Conservation (phyloP, 2,888 invertebrate species). For the Parelbella ahira region DNA sequence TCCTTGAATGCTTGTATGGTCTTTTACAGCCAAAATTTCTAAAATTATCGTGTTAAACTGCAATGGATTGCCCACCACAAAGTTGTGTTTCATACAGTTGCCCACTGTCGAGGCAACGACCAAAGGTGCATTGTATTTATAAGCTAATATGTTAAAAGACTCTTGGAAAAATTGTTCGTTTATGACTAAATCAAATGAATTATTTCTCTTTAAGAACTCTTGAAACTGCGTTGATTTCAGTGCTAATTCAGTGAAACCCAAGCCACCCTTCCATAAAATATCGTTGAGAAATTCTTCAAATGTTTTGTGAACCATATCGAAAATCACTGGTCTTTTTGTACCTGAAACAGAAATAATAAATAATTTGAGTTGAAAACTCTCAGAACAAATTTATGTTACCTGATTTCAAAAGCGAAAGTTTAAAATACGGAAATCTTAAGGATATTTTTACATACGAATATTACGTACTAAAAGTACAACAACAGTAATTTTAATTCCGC, state of each 20-base stretch:
- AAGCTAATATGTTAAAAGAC: slow-evolving; percentile 56
- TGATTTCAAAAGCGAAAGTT: no score
- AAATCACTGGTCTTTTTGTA: slow-evolving; percentile 53
- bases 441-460: no score
- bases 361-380: no score
- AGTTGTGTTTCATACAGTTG: slow-evolving; percentile 63
- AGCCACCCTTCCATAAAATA: slow-evolving; percentile 50
- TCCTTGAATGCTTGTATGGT: slow-evolving; percentile 75
- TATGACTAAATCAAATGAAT: slow-evolving; percentile 64
- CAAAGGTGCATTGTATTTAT: slow-evolving; percentile 63
- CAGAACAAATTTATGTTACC: no score
- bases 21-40: slow-evolving; percentile 52
- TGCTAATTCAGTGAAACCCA: slow-evolving; percentile 50
- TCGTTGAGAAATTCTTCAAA: slow-evolving; percentile 6
- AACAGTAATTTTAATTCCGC: no score
- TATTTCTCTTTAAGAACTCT: slow-evolving; percentile 48
- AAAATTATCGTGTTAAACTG: slow-evolving; percentile 53
- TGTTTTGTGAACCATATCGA: slow-evolving; percentile 38
- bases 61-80: slow-evolving; percentile 55
- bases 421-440: no score
- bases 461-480: no score
- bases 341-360: slow-evolving; percentile 35
- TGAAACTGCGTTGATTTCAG: slow-evolving; percentile 49
- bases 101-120: slow-evolving; percentile 58
- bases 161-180: slow-evolving; percentile 69